These are phyloP conservation scores for Atrichornis clamosus DNA, from an alignment of 2,113 vertebrate genomes.

Conservation along the genomic window DNA sequence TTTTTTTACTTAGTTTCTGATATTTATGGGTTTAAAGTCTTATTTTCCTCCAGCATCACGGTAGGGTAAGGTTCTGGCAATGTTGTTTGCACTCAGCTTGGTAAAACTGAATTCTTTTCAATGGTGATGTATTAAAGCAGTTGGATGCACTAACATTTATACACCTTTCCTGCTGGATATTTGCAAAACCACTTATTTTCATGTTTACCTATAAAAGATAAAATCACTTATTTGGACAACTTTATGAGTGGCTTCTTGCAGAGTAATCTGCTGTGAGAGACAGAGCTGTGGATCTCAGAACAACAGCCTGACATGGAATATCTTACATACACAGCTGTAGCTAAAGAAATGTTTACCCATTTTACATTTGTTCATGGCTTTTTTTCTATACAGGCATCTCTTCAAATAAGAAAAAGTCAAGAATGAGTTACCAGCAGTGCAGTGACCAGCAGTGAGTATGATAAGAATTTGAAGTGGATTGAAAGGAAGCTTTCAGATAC, in stretches of 20 bases:
- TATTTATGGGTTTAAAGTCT: neutral
- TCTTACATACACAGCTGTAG: neutral
- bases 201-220: neutral
- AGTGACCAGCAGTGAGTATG: neutral
- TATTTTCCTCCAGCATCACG: neutral
- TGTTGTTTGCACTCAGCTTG: constrained; percentile 8
- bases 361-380: neutral
- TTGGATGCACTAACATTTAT: neutral
- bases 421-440: neutral
- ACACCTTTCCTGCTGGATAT: neutral
- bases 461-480: neutral
- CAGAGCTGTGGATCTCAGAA: neutral
- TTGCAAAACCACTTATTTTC: neutral
- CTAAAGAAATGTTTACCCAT: neutral
- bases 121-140: constrained; percentile 4
- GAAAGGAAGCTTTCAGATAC: neutral
- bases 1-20: neutral
- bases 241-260: neutral
- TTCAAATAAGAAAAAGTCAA: neutral
- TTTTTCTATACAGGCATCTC: neutral
- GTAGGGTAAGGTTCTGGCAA: neutral
- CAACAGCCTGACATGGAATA: neutral
- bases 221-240: neutral
- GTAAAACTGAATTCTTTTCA: constrained; percentile 27
- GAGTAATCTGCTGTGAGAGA: neutral